phyloP scores from a whole-genome alignment of 2,113 vertebrate species.

The Cebus imitator region DNA sequence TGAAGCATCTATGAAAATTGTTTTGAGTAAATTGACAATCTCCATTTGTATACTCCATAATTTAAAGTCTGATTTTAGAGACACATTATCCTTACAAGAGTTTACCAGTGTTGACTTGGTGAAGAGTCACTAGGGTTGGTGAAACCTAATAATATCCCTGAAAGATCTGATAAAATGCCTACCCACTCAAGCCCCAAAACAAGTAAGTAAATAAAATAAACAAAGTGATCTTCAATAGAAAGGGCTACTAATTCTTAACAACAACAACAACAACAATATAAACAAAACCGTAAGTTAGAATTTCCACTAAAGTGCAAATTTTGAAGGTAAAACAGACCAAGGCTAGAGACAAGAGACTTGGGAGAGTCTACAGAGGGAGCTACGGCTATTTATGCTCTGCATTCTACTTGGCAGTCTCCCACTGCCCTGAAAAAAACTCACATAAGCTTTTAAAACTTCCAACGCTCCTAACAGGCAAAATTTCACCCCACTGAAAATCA shows the following conservation, averaged over 20 bases:
- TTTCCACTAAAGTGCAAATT: background rate
- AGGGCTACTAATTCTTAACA: background rate
- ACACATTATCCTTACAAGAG: background rate
- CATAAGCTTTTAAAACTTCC: background rate
- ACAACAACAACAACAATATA: too few species aligned
- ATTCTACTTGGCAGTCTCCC: fast-evolving
- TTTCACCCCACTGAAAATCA: background rate
- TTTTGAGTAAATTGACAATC: background rate
- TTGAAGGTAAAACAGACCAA: background rate
- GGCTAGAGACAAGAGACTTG: too few species aligned
- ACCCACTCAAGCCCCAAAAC: background rate
- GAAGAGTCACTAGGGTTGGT: background rate
- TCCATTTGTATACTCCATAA: background rate
- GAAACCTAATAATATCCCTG: background rate
- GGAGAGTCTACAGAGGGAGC: background rate
- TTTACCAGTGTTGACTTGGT: background rate
- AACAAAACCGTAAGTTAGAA: background rate
- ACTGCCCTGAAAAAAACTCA: too few species aligned
- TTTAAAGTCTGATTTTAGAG: background rate
- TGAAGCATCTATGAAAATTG: background rate
- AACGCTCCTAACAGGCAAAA: background rate
- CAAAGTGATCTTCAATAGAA: background rate
- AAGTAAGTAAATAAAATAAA: background rate
- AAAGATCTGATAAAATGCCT: background rate
- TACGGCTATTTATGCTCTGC: fast-evolving